Evolutionary conservation across 2,113 vertebrate species (phyloP), one percentile per base, ranked within the genome.

Genomic region (Chelonoidis abingdonii): DNA sequence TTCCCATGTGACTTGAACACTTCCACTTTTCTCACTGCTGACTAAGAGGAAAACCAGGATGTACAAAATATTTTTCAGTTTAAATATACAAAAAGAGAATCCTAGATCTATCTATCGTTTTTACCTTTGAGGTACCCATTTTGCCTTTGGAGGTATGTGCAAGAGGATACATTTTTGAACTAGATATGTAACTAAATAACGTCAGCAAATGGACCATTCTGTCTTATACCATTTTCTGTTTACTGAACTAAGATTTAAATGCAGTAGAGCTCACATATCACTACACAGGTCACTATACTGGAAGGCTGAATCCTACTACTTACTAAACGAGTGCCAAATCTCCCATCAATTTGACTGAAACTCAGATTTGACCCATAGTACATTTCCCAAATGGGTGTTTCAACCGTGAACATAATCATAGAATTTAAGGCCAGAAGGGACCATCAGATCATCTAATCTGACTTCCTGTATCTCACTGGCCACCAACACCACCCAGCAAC

Each of bases 211-310:
- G 89, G n/a, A 44, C 21, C 2, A 10, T 11, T 0, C 1, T 88
- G 69, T 81, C 6, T 72, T 75, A 16, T 50, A 25, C 1, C 14
- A 56, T 93, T 89, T 83, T 79, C 14, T 0, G 0, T 38, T 89
- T 17, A 1, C 16, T 69, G 75, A 27, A 2, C 49, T 54, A 53
- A n/a, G 80, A 31, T 62, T 62, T 62, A 62, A 62, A 62, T 62
- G 27, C 59, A 31, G 29, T 31, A 31, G 27, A 5, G 13, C 59
- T 62, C 57, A 29, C 27, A 29, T 29, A 31, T 29, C 13, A 62
- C 0, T 50, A 1, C 2, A 3, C 22, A 8, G 19, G 1, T 1
- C 31, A 0, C 62, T 91, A 29, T 24, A 10, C 35, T 4, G 79
- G 41, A 53, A 82, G 76, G 44, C 44, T 49, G 83, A 88, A 41